A percentile compares a stretch with the other conserved stretches of the same genome.
Evolutionary conservation across 2,797 vertebrate species (phyloP).

Genomic region (Microchirus variegatus): DNA sequence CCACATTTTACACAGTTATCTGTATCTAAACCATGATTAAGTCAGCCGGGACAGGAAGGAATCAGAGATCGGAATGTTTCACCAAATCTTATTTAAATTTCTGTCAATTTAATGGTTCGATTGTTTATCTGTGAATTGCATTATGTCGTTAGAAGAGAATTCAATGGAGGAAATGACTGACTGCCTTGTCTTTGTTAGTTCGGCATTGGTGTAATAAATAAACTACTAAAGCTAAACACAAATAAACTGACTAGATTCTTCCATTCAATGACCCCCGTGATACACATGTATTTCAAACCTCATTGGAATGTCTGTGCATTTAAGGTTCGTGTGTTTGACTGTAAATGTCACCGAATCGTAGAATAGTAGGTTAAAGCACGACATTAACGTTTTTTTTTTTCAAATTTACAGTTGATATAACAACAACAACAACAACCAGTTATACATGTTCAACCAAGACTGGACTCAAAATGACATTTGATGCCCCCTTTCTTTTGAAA

Average conservation of each 20-base stretch:
- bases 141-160: not conserved
- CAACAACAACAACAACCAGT: too few species aligned
- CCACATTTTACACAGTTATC: constrained; percentile 2
- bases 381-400: too few species aligned
- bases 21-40: constrained; percentile 20
- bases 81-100: constrained; percentile 9
- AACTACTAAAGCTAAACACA: not conserved
- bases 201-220: not conserved
- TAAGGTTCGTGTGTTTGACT: too few species aligned
- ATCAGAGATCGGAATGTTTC: accelerated
- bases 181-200: not conserved
- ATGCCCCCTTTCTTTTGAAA: too few species aligned
- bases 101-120: not conserved
- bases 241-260: not conserved
- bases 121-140: accelerated
- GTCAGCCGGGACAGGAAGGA: not conserved
- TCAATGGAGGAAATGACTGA: not conserved
- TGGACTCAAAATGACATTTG: too few species aligned
- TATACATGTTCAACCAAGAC: too few species aligned
- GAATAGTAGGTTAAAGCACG: too few species aligned
- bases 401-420: too few species aligned
- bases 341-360: too few species aligned
- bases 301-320: too few species aligned
- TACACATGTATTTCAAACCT: too few species aligned
- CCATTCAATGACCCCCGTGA: too few species aligned